Evolutionary conservation across 2,797 vertebrate species (phyloP), one percentile per base, ranked within the genome.

Genomic region (Phrynocephalus guinanensis): DNA sequence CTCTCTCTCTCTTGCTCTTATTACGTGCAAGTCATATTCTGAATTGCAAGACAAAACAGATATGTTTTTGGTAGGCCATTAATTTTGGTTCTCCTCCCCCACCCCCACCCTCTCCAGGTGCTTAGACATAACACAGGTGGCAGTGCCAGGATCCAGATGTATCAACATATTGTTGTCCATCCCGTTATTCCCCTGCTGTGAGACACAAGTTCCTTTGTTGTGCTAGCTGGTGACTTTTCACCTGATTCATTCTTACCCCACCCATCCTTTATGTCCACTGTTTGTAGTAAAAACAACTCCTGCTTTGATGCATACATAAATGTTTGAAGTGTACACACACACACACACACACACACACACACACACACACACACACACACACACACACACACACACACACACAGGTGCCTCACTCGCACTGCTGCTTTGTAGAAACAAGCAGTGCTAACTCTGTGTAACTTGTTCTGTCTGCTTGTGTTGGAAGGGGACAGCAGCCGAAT

Each of bases 321-420:
- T 95, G 92, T 95, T 95, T 95, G 89, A 90, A 95, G 90, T 93
- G 77, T 91, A 95, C 50, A 95, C 94, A 95, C 93, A 95, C 6
- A 56, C 52, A 56, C 93, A 95, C 6, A 56, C 52, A 56, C 6
- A 33, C 33, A 33, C 33, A 33, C 33, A 33, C 33, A 33, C 33
- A 33, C 33, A 33, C 33, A 33, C 33, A 33, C 33, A 33, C 33
- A 33, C 33, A 33, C 33, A 33, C 33, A 33, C 33, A 33, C 33
- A 95, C 6, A 56, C 52, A 56, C 52, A 56, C 94, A 95, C 93
- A 95, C 6, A 60, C 2, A 63, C 18, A 63, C 60, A 63, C 60
- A 63, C 2, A 0, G 0, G 3, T 11, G 2, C 76, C 56, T 88
- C 87, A 90, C 52, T 87, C 86, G 85, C 3, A 6, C 3, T 4